Evolutionary conservation across 2,888 invertebrate species (phyloP), one percentile per base, ranked within the genome.

Genomic region (Microctonus brassicae): DNA sequence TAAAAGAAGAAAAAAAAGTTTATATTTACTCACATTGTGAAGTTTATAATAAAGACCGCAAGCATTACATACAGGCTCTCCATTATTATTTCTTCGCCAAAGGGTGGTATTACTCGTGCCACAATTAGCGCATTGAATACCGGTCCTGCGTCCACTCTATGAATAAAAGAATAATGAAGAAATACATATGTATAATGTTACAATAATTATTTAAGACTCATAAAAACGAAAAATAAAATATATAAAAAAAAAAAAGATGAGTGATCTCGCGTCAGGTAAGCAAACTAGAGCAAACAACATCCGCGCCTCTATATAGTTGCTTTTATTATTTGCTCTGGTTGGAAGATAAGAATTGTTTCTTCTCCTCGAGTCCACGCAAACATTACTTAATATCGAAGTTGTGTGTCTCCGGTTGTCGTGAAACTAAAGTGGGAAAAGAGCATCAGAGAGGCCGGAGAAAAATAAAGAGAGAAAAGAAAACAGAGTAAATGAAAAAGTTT

Each of bases 21-120:
- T 39, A 33, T 63, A 55, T 64, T 73, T 10, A 84, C 86, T 86
- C 72, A 87, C 87, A 60, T 81, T 84, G 73, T 87, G 87, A 10
- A 97, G 95, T 91, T 96, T 97, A 90, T 94, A 94, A 91, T 99
- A 99, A 82, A 99, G 95, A 83, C 99, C 99, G 90, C 99, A 99
- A 79, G 99, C 99, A 91, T 99, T 99, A 93, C 99, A 99, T 84
- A 99, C 93, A 90, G 98, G 99, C 91, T 99, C 98, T 78, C 99
- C 99, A 84, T 97, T 97, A 88, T 97, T 97, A 91, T 99, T 99
- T 88, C 99, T 93, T 80, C 99, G 93, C 99, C 99, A 99, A 82
- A 99, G 91, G 76, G 99, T 98, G 80, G 99, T 99, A 70, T 90
- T 90, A 74, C 91, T 90, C n/a, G 93, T 92, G 60, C 92, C 92